A percentile compares a stretch with the other conserved stretches of the same genome.
Conservation (phyloP, 2,797 vertebrate species). For the Sebastiscus albofasciatus region DNA sequence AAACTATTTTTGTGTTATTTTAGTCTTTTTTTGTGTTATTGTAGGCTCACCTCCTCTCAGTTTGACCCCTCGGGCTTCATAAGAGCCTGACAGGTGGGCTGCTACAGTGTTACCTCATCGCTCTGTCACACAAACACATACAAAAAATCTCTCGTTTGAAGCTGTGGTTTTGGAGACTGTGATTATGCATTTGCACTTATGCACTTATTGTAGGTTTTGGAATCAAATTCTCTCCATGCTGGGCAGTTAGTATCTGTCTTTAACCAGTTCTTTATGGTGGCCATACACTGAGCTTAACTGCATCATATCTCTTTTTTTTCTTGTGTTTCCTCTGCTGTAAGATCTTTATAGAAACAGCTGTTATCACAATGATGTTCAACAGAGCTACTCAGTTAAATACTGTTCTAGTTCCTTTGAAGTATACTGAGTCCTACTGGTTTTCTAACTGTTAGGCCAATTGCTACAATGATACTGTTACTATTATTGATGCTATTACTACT, state of each 20-base stretch:
- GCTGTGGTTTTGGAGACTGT: background rate
- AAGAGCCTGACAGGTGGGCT: slow-evolving; percentile 33
- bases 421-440: background rate
- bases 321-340: background rate
- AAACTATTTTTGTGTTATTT: slow-evolving; percentile 7
- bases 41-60: slow-evolving; percentile 29
- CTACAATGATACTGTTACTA: background rate
- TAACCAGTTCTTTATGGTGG: background rate
- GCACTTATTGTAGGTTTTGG: background rate
- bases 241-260: background rate
- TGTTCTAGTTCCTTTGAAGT: background rate
- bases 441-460: background rate
- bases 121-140: background rate
- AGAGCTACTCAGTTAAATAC: background rate
- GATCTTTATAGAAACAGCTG: background rate
- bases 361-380: background rate
- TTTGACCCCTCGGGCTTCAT: slow-evolving; percentile 13
- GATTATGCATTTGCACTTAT: background rate
- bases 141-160: background rate
- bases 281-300: background rate
- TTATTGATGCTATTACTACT: background rate
- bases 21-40: background rate
- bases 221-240: background rate
- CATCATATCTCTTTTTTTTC: background rate
- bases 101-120: slow-evolving; percentile 28